Evolutionary conservation across 2,113 vertebrate species (phyloP).

Genomic region (Phyllostomus discolor): DNA sequence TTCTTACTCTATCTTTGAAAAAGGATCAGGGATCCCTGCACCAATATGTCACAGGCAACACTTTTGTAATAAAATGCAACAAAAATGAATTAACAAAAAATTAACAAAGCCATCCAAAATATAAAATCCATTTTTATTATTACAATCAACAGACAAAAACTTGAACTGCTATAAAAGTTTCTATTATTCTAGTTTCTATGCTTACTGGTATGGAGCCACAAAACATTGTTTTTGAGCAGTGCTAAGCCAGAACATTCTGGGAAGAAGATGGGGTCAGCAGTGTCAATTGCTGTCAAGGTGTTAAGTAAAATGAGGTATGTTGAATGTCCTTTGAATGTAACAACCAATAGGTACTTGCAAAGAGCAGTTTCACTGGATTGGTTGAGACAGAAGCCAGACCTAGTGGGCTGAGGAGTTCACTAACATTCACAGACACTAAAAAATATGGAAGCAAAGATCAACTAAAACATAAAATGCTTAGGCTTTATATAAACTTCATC

Average conservation of each 20-base stretch:
- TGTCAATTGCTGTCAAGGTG: slow-evolving; percentile 6
- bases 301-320: slow-evolving; percentile 36
- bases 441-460: not conserved
- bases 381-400: slow-evolving; percentile 43
- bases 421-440: not conserved
- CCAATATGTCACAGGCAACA: not conserved
- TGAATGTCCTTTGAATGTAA: slow-evolving; percentile 6
- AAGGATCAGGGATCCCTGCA: not conserved
- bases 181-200: not conserved
- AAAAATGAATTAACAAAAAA: not conserved
- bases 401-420: not conserved
- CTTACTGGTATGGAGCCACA: not conserved
- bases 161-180: not conserved
- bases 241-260: not conserved
- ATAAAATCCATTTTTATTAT: not conserved
- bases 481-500: not conserved
- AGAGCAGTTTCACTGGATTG: not conserved
- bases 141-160: slow-evolving; percentile 37
- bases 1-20: not conserved
- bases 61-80: slow-evolving; percentile 26
- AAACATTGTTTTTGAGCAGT: not conserved
- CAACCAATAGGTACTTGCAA: slow-evolving; percentile 21
- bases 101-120: not conserved
- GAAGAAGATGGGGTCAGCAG: not conserved
- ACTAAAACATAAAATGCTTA: not conserved